Evolutionary conservation across 2,113 vertebrate genomes (phyloP).

Genomic region (Dermatemys mawii): DNA sequence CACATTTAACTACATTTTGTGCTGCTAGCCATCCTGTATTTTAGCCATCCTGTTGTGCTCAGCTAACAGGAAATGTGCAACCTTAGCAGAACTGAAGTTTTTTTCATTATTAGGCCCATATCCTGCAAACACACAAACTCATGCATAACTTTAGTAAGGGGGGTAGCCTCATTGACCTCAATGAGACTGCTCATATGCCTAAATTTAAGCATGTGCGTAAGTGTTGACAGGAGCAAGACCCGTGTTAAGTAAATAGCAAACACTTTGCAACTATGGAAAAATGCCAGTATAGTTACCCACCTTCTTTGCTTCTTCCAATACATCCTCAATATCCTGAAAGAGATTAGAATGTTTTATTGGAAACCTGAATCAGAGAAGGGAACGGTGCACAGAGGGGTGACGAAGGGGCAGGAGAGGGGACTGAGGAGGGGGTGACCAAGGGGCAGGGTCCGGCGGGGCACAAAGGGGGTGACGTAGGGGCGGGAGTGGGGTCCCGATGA

Average conservation of each 20-base stretch:
- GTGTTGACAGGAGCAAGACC: background rate
- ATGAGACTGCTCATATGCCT: background rate
- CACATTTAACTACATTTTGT: background rate
- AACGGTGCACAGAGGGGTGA: background rate
- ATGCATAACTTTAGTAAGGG: background rate
- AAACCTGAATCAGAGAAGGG: background rate
- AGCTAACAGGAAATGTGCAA: background rate
- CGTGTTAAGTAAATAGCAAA: background rate
- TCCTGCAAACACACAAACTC: background rate
- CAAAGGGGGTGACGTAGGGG: too few relatives aligned
- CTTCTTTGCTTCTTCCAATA: constrained; percentile 85
- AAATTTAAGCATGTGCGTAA: background rate
- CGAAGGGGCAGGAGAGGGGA: too few relatives aligned
- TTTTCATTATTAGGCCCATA: background rate
- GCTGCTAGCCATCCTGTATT: background rate
- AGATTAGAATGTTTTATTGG: background rate
- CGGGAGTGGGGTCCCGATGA: too few relatives aligned
- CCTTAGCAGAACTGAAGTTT: background rate
- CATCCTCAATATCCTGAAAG: constrained; percentile 86
- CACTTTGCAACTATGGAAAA: background rate
- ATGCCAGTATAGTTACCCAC: constrained; percentile 55
- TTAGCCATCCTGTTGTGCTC: background rate
- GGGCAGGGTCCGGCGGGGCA: too few relatives aligned
- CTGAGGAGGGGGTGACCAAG: too few relatives aligned
- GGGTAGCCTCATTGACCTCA: background rate